Base-by-base conservation (phyloP, 2,888 invertebrate species). In the Galerucella calmariensis region DNA sequence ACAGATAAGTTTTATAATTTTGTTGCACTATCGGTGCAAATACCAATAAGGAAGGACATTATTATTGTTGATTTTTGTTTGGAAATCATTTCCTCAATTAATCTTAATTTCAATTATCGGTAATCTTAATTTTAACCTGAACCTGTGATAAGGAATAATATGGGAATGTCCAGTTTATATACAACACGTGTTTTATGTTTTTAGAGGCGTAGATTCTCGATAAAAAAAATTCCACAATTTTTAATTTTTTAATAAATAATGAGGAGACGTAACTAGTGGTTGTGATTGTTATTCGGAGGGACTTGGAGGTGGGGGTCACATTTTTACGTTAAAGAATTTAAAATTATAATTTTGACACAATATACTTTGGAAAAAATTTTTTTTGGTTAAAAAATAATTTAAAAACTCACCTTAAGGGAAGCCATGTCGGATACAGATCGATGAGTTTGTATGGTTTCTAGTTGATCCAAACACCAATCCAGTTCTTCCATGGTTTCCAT, bases 361-460 rank as follows among this genome's bases (percentile, higher is more conserved):
- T 27, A 27, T 27, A 35, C 5, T 35, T 35, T 5, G 2, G 5
- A 35, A 35, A 35, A 35, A 24, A 35, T 41, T 16, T 63, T 11
- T 63, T 41, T 35, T 35, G 5, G 35, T 2, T 4, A 0, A 63
- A 35, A 62, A 62, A 44, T 41, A 44, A 65, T 24, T 8, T 35
- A 27, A 61, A 27, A 24, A 79, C 88, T 89, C 90, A 99, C 99
- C 95, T 99, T 99, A 86, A 97, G 94, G 82, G 98, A 98, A 85
- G 99, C 99, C 98, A 99, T 98, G 88, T 99, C 99, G 79, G 97
- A 98, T 83, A 99, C 99, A 84, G 98, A 98, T 87, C 98, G 94
- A 90, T 99, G 98, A 77, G 98, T 98, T 91, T 99, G 99, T 88
- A 99, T 98, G 81, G 98, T 98, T 91, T 99, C 99, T 89, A 99